phyloP scores from a whole-genome alignment of 2,113 vertebrate species.

The Setophaga coronata region DNA sequence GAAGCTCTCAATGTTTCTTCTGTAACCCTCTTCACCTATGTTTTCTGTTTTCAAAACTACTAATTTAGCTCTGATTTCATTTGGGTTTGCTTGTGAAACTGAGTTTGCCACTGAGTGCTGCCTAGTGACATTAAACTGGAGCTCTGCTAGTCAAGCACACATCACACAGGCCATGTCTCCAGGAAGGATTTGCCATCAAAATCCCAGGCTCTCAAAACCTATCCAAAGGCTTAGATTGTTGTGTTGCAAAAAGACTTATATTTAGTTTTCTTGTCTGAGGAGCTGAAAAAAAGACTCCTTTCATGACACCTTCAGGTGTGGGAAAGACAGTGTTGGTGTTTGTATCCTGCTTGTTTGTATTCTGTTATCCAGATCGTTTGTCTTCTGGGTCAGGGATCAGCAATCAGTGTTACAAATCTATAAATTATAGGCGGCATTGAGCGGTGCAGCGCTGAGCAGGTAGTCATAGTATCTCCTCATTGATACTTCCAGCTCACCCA shows the following conservation, averaged over 20 bases:
- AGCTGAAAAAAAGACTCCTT: background rate
- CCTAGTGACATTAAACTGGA: background rate
- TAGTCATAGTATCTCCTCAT: background rate
- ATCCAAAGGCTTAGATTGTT: background rate
- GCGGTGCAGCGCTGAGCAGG: background rate
- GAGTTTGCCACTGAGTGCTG: background rate
- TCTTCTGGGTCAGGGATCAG: background rate
- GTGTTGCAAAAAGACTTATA: background rate
- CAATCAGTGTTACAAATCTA: background rate
- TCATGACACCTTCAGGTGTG: background rate
- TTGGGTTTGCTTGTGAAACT: background rate
- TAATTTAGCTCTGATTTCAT: background rate
- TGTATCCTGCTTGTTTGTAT: background rate
- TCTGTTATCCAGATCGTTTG: background rate
- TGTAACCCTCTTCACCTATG: background rate
- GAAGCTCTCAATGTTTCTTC: background rate
- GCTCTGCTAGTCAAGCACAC: background rate
- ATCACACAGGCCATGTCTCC: background rate
- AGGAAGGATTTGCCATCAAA: background rate
- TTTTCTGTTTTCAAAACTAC: background rate
- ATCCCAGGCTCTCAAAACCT: background rate
- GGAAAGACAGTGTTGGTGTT: background rate
- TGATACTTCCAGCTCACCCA: background rate
- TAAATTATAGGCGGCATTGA: background rate
- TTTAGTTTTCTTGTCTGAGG: background rate